Base-by-base conservation (phyloP, 2,888 invertebrate species). In the Peribatodes rhomboidaria region DNA sequence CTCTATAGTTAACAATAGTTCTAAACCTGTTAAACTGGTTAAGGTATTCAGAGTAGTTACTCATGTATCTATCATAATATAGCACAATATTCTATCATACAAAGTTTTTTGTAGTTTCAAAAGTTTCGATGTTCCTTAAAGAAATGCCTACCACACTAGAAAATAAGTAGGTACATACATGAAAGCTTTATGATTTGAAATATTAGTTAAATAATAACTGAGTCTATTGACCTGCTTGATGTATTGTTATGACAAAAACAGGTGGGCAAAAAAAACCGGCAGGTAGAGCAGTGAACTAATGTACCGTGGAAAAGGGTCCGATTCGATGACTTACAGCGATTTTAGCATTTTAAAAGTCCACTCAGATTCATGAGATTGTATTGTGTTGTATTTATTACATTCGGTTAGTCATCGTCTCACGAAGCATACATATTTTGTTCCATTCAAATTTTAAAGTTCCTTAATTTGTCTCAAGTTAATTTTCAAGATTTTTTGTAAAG, bases 191-290 rank as follows among this genome's bases (percentile, higher is more conserved):
- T 18, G 16, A 50, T 35, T 8, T 37, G 35, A 47, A 27, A 44
- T 56, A 61, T 50, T 50, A 56, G 22, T 53, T 50, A 59, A 50
- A 33, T 42, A 55, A 27, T 49, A 56, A 44, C 37, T 9, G 54
- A 33, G 60, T 61, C 50, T 57, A 52, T 60, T 65, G 60, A 60
- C 65, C 60, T 46, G 60, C 14, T 44, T 31, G 60, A 65, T 54
- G 58, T 63, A 64, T 64, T 49, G 39, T 44, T 31, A 53, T 47
- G 59, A 46, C 55, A 65, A 65, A 65, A 65, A 65, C 60, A 61
- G 42, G 50, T 47, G 46, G n/a, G 52, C 59, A 62, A 65, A 65
- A 35, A 67, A 62, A 65, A n/a, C 18, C 13, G 49, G 52, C 62
- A 65, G 65, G 65, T 61, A 62, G 65, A 35, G 42, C 58, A 37